Percentiles rank a stretch among this genome's conserved stretches.
phyloP scores from a whole-genome alignment of 2,113 vertebrate genomes.

The Riparia riparia region DNA sequence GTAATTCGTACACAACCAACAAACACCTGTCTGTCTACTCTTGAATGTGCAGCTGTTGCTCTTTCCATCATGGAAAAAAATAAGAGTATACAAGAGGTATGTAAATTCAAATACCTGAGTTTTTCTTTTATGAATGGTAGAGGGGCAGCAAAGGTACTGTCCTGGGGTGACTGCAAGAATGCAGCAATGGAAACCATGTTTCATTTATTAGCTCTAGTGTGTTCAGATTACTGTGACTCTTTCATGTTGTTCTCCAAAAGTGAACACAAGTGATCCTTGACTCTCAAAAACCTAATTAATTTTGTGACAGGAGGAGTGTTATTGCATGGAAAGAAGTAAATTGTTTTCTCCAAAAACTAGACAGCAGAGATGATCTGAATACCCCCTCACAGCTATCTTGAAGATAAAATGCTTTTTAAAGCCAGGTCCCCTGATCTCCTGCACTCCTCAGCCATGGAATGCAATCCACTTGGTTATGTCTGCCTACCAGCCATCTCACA shows the following conservation, averaged over 20 bases:
- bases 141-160: background rate
- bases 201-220: background rate
- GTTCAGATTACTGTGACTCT: background rate
- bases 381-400: background rate
- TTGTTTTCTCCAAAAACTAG: background rate
- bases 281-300: background rate
- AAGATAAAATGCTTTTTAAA: slow-evolving; percentile 41
- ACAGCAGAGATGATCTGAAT: background rate
- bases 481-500: background rate
- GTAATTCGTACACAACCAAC: slow-evolving; percentile 96
- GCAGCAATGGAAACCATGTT: background rate
- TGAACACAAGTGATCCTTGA: background rate
- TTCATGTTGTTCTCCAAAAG: background rate
- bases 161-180: background rate
- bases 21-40: slow-evolving; percentile 93
- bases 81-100: slow-evolving; percentile 88
- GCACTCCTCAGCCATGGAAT: background rate
- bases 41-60: slow-evolving; percentile 93
- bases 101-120: background rate
- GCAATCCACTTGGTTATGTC: background rate
- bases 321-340: background rate
- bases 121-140: background rate
- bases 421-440: background rate
- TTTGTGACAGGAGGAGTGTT: background rate
- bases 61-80: slow-evolving; percentile 91